Evolutionary conservation across 2,113 vertebrate genomes (phyloP).

Genomic region (Oreochromis niloticus): DNA sequence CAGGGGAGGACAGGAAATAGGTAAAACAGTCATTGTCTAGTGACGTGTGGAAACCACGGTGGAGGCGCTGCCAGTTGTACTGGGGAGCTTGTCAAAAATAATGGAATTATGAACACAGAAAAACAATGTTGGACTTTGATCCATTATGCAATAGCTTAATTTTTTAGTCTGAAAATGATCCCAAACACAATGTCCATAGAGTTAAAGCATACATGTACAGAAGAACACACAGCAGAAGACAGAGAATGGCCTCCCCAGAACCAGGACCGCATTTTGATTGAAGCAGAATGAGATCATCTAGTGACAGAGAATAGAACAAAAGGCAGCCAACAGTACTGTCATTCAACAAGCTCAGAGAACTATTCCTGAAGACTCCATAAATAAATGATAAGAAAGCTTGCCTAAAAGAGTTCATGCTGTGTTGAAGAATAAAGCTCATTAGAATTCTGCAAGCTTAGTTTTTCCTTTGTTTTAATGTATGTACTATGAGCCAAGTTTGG

Average conservation of each 20-base stretch:
- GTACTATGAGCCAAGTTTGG: no score
- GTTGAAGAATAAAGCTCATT: no score
- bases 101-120: neutral
- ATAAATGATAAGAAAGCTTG: neutral
- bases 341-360: neutral
- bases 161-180: neutral
- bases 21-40: neutral
- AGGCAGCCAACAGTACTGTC: neutral
- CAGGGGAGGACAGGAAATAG: neutral
- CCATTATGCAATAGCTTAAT: neutral
- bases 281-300: neutral
- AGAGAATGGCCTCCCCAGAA: neutral
- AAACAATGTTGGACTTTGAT: neutral
- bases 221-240: neutral
- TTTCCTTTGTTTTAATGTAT: no score
- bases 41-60: neutral
- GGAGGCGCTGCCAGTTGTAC: neutral
- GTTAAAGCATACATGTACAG: neutral
- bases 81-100: neutral
- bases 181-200: neutral
- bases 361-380: neutral
- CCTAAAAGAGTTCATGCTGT: no score
- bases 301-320: neutral
- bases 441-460: no score
- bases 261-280: neutral